A percentile compares a stretch with the other conserved stretches of the same genome.
These are phyloP conservation scores for Drosophila mauritiana DNA, from an alignment of 1,140 invertebrate species.

Conservation along the genomic window DNA sequence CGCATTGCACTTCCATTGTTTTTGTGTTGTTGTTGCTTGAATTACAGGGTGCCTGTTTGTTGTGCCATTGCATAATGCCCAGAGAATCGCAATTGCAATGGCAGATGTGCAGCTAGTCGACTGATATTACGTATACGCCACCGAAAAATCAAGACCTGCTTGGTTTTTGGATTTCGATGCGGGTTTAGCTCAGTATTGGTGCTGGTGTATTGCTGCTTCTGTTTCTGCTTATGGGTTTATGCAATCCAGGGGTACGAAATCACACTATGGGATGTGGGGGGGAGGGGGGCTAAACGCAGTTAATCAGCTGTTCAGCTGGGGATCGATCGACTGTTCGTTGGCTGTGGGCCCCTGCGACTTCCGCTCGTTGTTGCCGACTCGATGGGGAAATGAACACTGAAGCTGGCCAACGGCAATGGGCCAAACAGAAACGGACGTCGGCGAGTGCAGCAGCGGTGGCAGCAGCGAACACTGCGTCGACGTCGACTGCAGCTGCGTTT, in stretches of 20 bases:
- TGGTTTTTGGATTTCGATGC: not conserved
- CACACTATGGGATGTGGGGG: not conserved
- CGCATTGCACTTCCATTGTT: conserved; percentile 45
- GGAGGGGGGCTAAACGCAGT: not conserved
- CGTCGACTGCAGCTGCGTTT: conserved; percentile 32
- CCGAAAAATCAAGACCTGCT: not conserved
- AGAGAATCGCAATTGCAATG: conserved; percentile 39
- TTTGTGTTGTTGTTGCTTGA: conserved; percentile 17
- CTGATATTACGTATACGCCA: conserved; percentile 44
- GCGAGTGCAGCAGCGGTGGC: conserved; percentile 44
- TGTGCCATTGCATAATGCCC: conserved; percentile 45
- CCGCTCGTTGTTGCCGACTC: conserved; percentile 63
- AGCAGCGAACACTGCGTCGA: conserved; percentile 8
- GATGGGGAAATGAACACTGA: conserved; percentile 81
- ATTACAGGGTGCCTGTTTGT: conserved; percentile 44
- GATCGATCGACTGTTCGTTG: conserved; percentile 6
- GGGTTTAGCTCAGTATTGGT: not conserved
- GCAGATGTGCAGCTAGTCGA: conserved; percentile 32
- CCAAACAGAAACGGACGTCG: conserved; percentile 29
- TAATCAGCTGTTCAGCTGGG: conserved; percentile 10
- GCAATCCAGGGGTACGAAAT: not conserved
- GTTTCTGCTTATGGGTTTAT: not conserved
- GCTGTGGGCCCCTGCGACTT: conserved; percentile 32
- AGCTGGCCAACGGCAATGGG: conserved; percentile 49
- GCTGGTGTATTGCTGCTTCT: too few relatives aligned